A percentile compares a stretch with the other conserved stretches of the same genome.
Evolutionary conservation across 2,888 invertebrate species (phyloP).

Genomic region (Mythimna pallens): DNA sequence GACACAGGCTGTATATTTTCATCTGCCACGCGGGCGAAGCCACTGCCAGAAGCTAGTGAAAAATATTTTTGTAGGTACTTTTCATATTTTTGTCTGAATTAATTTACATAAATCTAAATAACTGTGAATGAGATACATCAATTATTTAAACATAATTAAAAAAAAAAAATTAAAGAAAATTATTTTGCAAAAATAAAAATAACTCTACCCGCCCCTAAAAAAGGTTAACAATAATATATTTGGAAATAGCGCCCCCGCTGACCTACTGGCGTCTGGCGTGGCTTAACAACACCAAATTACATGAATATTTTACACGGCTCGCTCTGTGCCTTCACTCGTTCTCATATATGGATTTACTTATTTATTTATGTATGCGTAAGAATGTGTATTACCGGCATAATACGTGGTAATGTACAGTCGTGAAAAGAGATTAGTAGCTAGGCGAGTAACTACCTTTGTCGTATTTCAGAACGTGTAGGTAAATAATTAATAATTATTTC

Average conservation of each 20-base stretch:
- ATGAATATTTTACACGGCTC: constrained; percentile 59
- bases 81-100: no score
- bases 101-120: no score
- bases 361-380: constrained; percentile 20
- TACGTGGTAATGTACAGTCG: constrained; percentile 4
- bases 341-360: constrained; percentile 33
- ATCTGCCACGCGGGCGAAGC: no score
- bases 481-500: no score
- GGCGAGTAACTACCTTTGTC: no score
- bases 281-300: constrained; percentile 52
- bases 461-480: not conserved
- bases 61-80: no score
- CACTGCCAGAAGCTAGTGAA: no score
- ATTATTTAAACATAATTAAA: not conserved
- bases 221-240: constrained; percentile 18
- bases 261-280: constrained; percentile 37
- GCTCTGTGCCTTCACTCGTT: constrained; percentile 27
- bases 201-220: not conserved
- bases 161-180: not conserved
- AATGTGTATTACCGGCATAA: not conserved
- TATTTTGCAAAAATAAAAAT: not conserved
- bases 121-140: not conserved
- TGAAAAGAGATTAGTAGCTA: constrained; percentile 3
- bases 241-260: constrained; percentile 20
- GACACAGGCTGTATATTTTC: no score